A percentile compares a stretch with the other conserved stretches of the same genome.
These are phyloP conservation scores for Ficedula albicollis DNA, from an alignment of 2,797 vertebrate species.

Conservation along the genomic window DNA sequence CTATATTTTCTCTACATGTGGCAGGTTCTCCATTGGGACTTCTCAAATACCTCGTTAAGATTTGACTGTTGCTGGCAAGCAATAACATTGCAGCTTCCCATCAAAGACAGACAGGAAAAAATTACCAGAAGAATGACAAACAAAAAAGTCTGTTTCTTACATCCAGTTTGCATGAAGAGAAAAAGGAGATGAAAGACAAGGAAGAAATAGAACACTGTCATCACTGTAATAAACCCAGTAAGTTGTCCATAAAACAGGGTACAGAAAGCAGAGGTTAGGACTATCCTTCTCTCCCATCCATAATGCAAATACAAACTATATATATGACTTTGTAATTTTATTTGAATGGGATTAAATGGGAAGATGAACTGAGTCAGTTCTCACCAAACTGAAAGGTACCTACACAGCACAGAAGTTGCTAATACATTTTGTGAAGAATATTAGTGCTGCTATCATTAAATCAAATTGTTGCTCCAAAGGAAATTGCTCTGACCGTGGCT, in stretches of 20 bases:
- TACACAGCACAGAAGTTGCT: background rate
- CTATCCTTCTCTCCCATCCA: background rate
- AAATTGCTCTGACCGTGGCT: background rate
- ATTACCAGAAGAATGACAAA: background rate
- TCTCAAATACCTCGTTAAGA: constrained; percentile 33
- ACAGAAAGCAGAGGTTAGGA: background rate
- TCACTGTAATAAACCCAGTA: background rate
- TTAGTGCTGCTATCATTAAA: background rate
- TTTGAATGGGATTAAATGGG: background rate
- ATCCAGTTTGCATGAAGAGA: background rate
- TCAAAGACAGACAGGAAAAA: background rate
- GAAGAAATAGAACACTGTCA: background rate
- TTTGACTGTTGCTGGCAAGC: background rate
- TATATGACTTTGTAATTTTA: background rate
- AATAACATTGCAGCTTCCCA: background rate
- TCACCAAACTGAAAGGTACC: background rate
- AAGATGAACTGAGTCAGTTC: background rate
- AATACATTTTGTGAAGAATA: background rate
- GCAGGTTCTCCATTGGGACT: background rate
- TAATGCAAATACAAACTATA: background rate
- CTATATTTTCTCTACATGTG: constrained; percentile 29
- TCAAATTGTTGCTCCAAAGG: background rate
- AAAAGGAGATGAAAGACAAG: background rate
- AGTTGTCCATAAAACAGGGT: background rate
- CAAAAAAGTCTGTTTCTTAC: background rate